Evolutionary conservation across 2,888 invertebrate genomes (phyloP).

Genomic region (Rutpela maculata): DNA sequence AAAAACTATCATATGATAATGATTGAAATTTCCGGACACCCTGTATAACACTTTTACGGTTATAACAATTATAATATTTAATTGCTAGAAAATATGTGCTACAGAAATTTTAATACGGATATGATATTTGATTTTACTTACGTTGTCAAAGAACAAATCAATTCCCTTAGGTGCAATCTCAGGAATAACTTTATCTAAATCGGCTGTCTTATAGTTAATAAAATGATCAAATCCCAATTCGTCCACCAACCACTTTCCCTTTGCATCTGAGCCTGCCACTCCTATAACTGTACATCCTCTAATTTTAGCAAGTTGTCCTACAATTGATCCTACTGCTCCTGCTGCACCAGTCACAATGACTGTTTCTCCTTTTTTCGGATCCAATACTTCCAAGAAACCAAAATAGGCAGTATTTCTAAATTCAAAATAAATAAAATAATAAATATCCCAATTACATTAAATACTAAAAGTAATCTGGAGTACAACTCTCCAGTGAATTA

Average conservation of each 20-base stretch:
- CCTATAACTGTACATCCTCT: constrained; percentile 83
- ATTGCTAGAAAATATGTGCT: too few species aligned
- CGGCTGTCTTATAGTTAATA: constrained; percentile 82
- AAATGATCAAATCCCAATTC: constrained; percentile 81
- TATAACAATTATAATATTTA: too few species aligned
- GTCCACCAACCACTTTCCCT: constrained; percentile 80
- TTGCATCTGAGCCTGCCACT: constrained; percentile 82
- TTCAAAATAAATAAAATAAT: not conserved
- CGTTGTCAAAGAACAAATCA: constrained; percentile 87
- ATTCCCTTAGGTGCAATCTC: constrained; percentile 81
- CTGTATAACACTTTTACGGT: too few species aligned
- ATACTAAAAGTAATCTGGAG: too few species aligned
- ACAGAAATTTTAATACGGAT: too few species aligned
- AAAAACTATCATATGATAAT: too few species aligned
- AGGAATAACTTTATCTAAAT: constrained; percentile 76
- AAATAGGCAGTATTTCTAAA: constrained; percentile 83
- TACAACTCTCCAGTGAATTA: too few species aligned
- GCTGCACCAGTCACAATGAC: constrained; percentile 86
- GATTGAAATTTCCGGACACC: too few species aligned
- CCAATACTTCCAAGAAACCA: constrained; percentile 82
- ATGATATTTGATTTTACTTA: constrained; percentile 68
- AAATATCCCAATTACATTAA: too few species aligned
- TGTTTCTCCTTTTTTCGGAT: constrained; percentile 83
- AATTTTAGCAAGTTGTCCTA: constrained; percentile 86
- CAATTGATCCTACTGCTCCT: constrained; percentile 86